These are phyloP conservation scores for Girardinus metallicus DNA, from an alignment of 2,797 vertebrate genomes.

Conservation along the genomic window DNA sequence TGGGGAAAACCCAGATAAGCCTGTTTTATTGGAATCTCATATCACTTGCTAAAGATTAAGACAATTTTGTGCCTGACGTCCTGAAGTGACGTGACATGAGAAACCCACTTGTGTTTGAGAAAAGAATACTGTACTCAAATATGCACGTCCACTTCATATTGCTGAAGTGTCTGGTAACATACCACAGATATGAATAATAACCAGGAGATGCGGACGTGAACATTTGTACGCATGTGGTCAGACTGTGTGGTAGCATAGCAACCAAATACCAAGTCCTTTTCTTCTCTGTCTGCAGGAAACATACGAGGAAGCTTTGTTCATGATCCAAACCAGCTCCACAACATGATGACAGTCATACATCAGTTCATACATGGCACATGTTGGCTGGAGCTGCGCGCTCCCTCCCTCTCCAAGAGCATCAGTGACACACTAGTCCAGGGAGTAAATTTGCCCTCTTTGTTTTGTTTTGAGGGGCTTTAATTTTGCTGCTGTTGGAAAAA, in stretches of 20 bases:
- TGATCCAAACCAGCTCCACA: conserved; percentile 52
- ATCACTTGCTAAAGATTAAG: neutral
- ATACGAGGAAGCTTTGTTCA: conserved; percentile 24
- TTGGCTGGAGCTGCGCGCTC: conserved; percentile 32
- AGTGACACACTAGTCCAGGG: conserved; percentile 73
- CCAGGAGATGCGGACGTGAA: conserved; percentile 11
- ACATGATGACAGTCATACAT: conserved; percentile 60
- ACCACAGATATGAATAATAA: conserved; percentile 9
- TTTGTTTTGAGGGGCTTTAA: conserved; percentile 85
- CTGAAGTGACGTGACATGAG: neutral
- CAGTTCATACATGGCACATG: conserved; percentile 69
- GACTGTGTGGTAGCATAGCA: conserved; percentile 42
- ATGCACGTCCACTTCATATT: neutral
- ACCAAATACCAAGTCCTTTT: conserved; percentile 24
- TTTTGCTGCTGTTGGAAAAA: conserved; percentile 85
- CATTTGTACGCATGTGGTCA: conserved; percentile 11
- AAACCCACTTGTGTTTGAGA: neutral
- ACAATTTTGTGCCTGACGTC: neutral
- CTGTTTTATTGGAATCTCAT: neutral
- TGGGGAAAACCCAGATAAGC: neutral
- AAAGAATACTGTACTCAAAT: neutral
- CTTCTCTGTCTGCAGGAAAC: conserved; percentile 18
- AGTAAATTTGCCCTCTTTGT: conserved; percentile 78
- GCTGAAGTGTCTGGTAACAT: neutral
- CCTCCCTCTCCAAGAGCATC: conserved; percentile 50